These are phyloP conservation scores for Anableps anableps DNA, from an alignment of 2,797 vertebrate genomes.

Conservation along the genomic window DNA sequence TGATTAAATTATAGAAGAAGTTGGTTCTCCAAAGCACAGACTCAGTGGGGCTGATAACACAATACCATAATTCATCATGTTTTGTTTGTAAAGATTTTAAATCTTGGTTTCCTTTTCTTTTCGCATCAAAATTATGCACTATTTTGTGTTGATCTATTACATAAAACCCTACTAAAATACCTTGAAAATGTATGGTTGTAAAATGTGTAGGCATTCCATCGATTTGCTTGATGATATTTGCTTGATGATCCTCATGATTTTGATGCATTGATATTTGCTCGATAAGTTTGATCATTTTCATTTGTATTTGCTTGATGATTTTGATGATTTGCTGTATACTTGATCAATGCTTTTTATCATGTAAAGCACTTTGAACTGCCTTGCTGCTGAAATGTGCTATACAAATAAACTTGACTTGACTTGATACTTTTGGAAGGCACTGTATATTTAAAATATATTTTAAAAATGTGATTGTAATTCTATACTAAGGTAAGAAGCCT, in stretches of 20 bases:
- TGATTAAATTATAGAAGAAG: not conserved
- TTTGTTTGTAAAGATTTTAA: not conserved
- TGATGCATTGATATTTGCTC: no score
- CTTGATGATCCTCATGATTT: no score
- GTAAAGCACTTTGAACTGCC: no score
- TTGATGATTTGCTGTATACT: no score
- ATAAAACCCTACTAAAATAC: not conserved
- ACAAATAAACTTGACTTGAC: no score
- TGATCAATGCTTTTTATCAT: no score
- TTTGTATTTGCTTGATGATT: no score
- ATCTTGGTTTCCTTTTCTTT: not conserved
- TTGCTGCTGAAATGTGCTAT: no score
- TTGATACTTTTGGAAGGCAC: not conserved
- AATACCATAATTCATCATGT: not conserved
- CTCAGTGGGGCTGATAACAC: not conserved
- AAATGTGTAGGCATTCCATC: not conserved
- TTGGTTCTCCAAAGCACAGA: not conserved
- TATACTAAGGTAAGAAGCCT: conserved; percentile 31
- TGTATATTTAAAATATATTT: not conserved
- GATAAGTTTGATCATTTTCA: no score
- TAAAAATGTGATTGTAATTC: conserved; percentile 9
- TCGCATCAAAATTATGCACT: not conserved
- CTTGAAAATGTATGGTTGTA: not conserved
- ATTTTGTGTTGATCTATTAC: not conserved
- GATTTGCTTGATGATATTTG: no score